A percentile compares a stretch with the other conserved stretches of the same genome.
These are phyloP conservation scores for Eumaeus atala DNA, from an alignment of 1,140 invertebrate species.

Conservation along the genomic window DNA sequence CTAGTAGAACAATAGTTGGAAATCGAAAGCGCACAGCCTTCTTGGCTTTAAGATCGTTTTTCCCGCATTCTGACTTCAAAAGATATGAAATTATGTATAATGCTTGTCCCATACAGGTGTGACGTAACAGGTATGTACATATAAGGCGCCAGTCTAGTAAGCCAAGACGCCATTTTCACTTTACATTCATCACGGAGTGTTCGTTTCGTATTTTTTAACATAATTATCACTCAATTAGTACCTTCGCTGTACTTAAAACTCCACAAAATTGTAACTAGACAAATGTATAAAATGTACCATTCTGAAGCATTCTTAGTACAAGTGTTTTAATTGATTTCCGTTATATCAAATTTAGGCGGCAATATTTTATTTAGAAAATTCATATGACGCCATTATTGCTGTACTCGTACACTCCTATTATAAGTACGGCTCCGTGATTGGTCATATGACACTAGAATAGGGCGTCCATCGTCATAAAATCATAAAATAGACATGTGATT, in stretches of 20 bases:
- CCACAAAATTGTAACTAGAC: slow-evolving; percentile 15
- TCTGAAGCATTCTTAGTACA: slow-evolving; percentile 8
- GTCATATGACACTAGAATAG: slow-evolving; percentile 51
- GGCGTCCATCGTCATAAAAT: slow-evolving; percentile 41
- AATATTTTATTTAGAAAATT: slow-evolving; percentile 30
- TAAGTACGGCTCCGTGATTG: slow-evolving; percentile 53
- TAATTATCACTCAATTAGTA: slow-evolving; percentile 47
- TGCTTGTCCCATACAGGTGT: slow-evolving; percentile 51
- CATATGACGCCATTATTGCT: slow-evolving; percentile 14
- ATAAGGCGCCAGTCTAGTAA: slow-evolving; percentile 54
- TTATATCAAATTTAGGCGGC: slow-evolving; percentile 39
- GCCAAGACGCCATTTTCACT: slow-evolving; percentile 53
- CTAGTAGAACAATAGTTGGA: slow-evolving; percentile 33
- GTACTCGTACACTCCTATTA: slow-evolving; percentile 10
- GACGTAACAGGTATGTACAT: slow-evolving; percentile 62
- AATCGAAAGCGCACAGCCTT: slow-evolving; percentile 37
- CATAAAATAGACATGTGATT: slow-evolving; percentile 63
- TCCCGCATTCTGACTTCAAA: slow-evolving; percentile 32
- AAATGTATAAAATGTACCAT: not conserved
- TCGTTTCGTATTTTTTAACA: slow-evolving; percentile 37
- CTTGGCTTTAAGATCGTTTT: slow-evolving; percentile 34
- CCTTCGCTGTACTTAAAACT: slow-evolving; percentile 18
- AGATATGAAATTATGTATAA: slow-evolving; percentile 63
- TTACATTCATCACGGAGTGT: slow-evolving; percentile 36
- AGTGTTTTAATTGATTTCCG: slow-evolving; percentile 36